Base-by-base conservation (phyloP, 2,888 invertebrate species). In the Aleiodes alternator region DNA sequence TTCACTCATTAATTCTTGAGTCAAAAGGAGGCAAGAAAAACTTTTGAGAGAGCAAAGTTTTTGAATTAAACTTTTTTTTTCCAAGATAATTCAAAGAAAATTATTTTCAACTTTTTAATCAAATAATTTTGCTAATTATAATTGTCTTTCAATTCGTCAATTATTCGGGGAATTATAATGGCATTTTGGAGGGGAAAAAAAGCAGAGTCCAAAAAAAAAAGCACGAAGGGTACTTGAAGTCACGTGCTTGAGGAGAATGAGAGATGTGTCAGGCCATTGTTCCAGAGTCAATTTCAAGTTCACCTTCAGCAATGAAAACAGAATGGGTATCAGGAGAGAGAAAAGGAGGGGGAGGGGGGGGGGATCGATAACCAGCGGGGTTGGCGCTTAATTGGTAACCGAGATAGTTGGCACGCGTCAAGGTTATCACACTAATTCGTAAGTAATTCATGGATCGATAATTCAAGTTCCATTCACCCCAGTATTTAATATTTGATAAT, bases 391-490 rank as follows among this genome's bases (percentile, higher is more conserved):
- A 72, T 72, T 72, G 72, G 34, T 50, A 72, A 38, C 64, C 61
- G 64, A 53, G 72, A 74, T 61, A 69, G 74, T 59, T 74, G 74
- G 74, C 74, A 74, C 74, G 69, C 74, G 74, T 74, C 69, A 74
- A 74, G 74, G 74, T 69, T 57, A 43, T 74, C 59, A 50, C 48
- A 69, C 64, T 69, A 69, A 73, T 66, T 73, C 73, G 57, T 64
- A 48, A 64, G 23, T 64, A 64, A 64, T 64, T 64, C 64, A 43
- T 16, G 16, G 43, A 61, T 61, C 61, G 34, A 61, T 61, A 16
- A 43, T 43, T 43, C 16, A n/a, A 11, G 43, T 23, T 43, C 43
- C 64, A 64, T 64, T 64, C 11, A 48, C 48, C 14, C 64, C 16
- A 34, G 43, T 43, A 3, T 11, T 43, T 43, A 43, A 43, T 43